Evolutionary conservation across 2,113 vertebrate species (phyloP).

Genomic region (Lamprotornis superbus): DNA sequence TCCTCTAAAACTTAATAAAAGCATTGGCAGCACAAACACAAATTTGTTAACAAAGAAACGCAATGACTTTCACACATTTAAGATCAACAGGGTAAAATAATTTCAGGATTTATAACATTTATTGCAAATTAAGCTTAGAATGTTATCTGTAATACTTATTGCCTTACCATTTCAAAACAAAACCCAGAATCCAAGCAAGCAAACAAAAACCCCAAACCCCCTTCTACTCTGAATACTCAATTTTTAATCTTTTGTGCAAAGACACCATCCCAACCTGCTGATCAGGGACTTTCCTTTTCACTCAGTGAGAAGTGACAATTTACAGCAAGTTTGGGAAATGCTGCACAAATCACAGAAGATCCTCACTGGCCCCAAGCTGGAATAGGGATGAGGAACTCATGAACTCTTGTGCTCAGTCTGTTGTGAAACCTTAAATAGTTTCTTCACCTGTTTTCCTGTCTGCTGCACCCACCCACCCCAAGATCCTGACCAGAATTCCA

Average conservation of each 20-base stretch:
- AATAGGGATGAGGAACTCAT: background rate
- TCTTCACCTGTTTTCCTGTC: background rate
- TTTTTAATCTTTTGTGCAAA: background rate
- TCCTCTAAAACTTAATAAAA: background rate
- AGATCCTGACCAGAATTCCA: background rate
- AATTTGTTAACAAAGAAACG: background rate
- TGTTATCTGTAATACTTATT: background rate
- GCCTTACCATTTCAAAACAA: background rate
- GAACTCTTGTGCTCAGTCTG: background rate
- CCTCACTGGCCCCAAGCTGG: background rate
- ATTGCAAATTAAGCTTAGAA: background rate
- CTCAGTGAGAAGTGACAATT: background rate
- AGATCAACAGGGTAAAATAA: background rate
- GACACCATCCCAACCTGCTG: background rate
- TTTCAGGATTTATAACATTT: background rate
- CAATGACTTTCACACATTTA: constrained; percentile 17
- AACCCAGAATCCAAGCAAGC: background rate
- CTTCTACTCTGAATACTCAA: background rate
- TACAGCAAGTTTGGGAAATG: background rate
- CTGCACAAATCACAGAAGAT: background rate
- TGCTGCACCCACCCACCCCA: background rate
- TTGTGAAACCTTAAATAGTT: background rate
- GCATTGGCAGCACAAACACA: constrained; percentile 22
- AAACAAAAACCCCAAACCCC: background rate
- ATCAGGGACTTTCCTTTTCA: background rate